Conservation (phyloP, 1,140 invertebrate species). For the Vanessa tameamea region DNA sequence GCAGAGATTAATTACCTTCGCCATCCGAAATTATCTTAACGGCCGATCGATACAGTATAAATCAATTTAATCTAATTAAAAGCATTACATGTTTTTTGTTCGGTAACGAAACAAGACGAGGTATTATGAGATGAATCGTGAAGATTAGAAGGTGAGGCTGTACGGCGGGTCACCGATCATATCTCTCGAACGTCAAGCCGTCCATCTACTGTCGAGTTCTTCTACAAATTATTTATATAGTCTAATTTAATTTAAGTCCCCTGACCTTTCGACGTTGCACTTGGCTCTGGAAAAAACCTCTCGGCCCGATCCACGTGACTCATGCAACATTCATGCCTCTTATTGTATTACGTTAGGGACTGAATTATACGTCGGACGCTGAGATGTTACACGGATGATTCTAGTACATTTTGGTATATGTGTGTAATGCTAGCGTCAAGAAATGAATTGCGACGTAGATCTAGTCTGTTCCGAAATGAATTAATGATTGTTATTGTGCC, state of each 20-base stretch:
- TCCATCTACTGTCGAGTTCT: slow-evolving; percentile 64
- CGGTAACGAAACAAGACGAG: slow-evolving; percentile 73
- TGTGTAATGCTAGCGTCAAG: slow-evolving; percentile 44
- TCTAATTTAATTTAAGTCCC: slow-evolving; percentile 78
- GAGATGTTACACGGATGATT: slow-evolving; percentile 48
- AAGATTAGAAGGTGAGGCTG: slow-evolving; percentile 71
- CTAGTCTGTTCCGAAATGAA: slow-evolving; percentile 51
- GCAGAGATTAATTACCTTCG: slow-evolving; percentile 73
- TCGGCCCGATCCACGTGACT: slow-evolving; percentile 51
- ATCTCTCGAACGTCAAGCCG: slow-evolving; percentile 72
- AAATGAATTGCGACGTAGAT: slow-evolving; percentile 52
- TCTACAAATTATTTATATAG: slow-evolving; percentile 76
- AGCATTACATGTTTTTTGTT: slow-evolving; percentile 79
- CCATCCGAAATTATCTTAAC: slow-evolving; percentile 58
- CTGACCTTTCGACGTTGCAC: slow-evolving; percentile 70
- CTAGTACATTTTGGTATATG: slow-evolving; percentile 53
- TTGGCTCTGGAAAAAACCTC: slow-evolving; percentile 65
- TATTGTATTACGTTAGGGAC: slow-evolving; percentile 61
- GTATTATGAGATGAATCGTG: slow-evolving; percentile 76
- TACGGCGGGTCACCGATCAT: slow-evolving; percentile 74
- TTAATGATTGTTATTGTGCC: slow-evolving; percentile 36
- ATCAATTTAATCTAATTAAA: slow-evolving; percentile 81
- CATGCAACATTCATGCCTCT: slow-evolving; percentile 59
- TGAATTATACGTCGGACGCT: slow-evolving; percentile 46
- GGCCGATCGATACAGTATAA: slow-evolving; percentile 71